Percentiles rank a stretch among this genome's conserved stretches.
Evolutionary conservation across 2,888 invertebrate species (phyloP).

Genomic region (Tetragnatha montana): DNA sequence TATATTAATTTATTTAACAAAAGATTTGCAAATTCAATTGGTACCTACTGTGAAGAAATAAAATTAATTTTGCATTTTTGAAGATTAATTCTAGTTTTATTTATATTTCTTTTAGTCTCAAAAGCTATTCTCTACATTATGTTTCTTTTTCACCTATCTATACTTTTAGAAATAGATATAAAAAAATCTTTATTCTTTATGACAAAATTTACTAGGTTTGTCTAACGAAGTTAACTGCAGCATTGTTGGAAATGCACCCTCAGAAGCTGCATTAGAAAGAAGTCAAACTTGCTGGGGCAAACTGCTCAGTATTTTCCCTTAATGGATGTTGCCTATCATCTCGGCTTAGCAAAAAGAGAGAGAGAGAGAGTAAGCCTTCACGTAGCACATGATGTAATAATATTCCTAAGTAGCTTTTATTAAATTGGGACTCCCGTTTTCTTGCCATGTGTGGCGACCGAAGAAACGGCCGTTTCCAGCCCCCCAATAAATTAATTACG

Average conservation of each 20-base stretch:
- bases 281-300: constrained; percentile 1
- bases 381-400: constrained; percentile 36
- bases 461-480: background rate
- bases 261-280: background rate
- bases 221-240: background rate
- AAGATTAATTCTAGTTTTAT: too few species aligned
- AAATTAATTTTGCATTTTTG: too few species aligned
- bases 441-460: background rate
- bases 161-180: background rate
- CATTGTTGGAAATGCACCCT: too few species aligned
- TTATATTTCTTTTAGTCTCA: too few species aligned
- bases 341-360: background rate
- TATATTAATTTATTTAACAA: too few species aligned
- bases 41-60: too few species aligned
- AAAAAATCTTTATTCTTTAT: background rate
- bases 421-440: constrained; percentile 50
- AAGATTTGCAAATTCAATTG: too few species aligned
- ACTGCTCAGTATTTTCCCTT: constrained; percentile 34
- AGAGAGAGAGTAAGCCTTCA: background rate
- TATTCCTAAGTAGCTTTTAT: constrained; percentile 53
- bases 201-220: background rate
- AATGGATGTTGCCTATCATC: constrained; percentile 53
- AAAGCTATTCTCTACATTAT: too few species aligned
- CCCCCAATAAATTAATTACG: constrained; percentile 64
- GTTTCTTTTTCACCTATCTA: too few species aligned